phyloP scores from a whole-genome alignment of 1,140 invertebrate genomes.

The Carposina sasakii region DNA sequence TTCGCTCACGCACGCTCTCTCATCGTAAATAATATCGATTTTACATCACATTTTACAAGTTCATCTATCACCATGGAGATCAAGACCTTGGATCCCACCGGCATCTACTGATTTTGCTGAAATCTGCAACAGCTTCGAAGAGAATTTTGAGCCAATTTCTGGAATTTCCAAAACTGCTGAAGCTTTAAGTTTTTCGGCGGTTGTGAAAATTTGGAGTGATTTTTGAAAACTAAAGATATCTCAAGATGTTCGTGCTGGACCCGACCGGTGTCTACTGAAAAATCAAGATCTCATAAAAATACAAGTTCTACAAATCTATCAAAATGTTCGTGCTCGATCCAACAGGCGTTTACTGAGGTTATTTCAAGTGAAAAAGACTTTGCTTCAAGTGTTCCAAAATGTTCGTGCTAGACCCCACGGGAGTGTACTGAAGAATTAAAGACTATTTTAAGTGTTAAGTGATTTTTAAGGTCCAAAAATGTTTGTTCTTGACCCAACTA shows the following conservation, averaged over 20 bases:
- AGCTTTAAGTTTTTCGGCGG: slow-evolving; percentile 12
- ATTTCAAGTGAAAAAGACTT: slow-evolving; percentile 6
- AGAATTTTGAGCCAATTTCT: slow-evolving; percentile 21
- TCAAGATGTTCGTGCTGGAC: slow-evolving; percentile 30
- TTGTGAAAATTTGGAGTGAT: too few relatives aligned
- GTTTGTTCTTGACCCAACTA: slow-evolving; percentile 53
- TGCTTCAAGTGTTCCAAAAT: slow-evolving; percentile 30
- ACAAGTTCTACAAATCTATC: slow-evolving; percentile 9
- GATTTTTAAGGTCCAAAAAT: slow-evolving; percentile 37
- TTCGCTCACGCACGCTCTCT: slow-evolving; percentile 31
- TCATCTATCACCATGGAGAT: slow-evolving; percentile 42
- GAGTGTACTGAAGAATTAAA: slow-evolving; percentile 54
- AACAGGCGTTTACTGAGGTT: slow-evolving; percentile 51
- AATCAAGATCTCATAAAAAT: slow-evolving; percentile 14
- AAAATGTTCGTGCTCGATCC: slow-evolving; percentile 56
- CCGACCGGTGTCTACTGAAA: slow-evolving; percentile 33
- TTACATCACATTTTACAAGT: slow-evolving; percentile 31
- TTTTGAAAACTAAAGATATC: too few relatives aligned
- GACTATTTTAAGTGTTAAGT: slow-evolving; percentile 32
- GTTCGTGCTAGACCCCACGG: slow-evolving; percentile 53
- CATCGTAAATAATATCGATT: slow-evolving; percentile 67
- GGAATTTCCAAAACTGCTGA: slow-evolving; percentile 21
- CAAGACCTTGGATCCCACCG: slow-evolving; percentile 61
- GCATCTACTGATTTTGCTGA: slow-evolving; percentile 45
- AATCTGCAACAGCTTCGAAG: neutral